These are phyloP conservation scores for Parapsyche elsis DNA, from an alignment of 1,140 invertebrate genomes.

Conservation along the genomic window DNA sequence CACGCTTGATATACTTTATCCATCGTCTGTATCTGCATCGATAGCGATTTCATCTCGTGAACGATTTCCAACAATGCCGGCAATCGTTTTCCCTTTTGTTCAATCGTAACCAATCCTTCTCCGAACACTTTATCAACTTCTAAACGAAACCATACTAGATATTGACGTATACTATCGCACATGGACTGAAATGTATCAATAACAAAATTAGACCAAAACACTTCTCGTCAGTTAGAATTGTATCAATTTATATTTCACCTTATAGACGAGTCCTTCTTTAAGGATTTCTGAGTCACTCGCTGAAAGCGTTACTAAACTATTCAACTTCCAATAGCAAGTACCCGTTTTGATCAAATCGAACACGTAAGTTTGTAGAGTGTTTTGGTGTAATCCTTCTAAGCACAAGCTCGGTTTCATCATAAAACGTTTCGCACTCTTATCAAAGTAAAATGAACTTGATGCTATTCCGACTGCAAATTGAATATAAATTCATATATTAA, in stretches of 20 bases:
- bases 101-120: conserved; percentile 57
- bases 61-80: conserved; percentile 66
- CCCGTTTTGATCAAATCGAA: conserved; percentile 61
- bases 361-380: conserved; percentile 59
- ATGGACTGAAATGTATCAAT: conserved; percentile 63
- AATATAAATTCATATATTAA: too few relatives aligned
- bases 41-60: conserved; percentile 65
- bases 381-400: conserved; percentile 63
- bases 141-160: conserved; percentile 69
- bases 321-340: conserved; percentile 63
- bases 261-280: conserved; percentile 63
- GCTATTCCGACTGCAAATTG: conserved; percentile 63
- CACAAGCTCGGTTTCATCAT: conserved; percentile 61
- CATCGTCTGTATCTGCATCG: conserved; percentile 68
- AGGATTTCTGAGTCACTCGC: conserved; percentile 61
- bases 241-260: conserved; percentile 60
- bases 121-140: conserved; percentile 67
- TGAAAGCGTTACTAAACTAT: conserved; percentile 62
- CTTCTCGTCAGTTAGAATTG: too few relatives aligned
- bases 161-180: conserved; percentile 68
- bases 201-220: not conserved
- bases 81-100: conserved; percentile 60
- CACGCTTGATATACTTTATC: conserved; percentile 68
- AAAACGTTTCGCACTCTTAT: conserved; percentile 60
- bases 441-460: conserved; percentile 63